Base-by-base conservation (phyloP, 1,140 invertebrate genomes). In the Tribolium madens region DNA sequence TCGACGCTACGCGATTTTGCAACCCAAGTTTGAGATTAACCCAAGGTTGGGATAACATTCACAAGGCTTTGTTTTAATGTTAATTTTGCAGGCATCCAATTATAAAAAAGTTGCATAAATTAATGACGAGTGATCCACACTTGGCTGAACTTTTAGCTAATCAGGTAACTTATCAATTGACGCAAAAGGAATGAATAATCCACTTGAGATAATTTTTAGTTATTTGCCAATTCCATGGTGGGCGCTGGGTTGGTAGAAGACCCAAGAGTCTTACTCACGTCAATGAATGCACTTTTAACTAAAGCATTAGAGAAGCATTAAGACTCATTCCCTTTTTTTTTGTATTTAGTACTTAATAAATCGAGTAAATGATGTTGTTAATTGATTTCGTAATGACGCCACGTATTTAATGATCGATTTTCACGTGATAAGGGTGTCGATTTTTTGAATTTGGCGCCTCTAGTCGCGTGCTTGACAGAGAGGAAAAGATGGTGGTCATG, bases 191-290 rank as follows among this genome's bases (percentile, higher is more conserved):
- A 4, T 13, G 42, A 13, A 4, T 13, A 13, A n/a, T 5, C 3
- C 15, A n/a, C 47, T 71, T 21, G 13, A 50, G 68, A 50, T 47
- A 60, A 77, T 84, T 86, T 90, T 76, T 81, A 96, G 93, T 84
- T 99, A 7, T 98, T 97, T 84, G 92, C 93, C 48, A 97, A 98
- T 87, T 95, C 97, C 0, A 96, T 99, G 95, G 94, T 98, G 3
- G 93, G 93, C 14, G 97, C 97, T 50, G 97, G 97, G 6, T 88
- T 99, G n/a, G 90, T 97, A 0, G 94, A 97, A 84, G 97, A 99
- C 88, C 94, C 97, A 0, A 89, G 96, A 77, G 91, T 91, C 77
- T 88, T 98, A 68, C 87, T 98, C 5, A 90, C 90, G 6, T 91
- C 93, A 33, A 93, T 99, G 86, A 98, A 98, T 86, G 92, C 95